phyloP scores from a whole-genome alignment of 2,888 invertebrate species.

The Tetrapedia diversipes region DNA sequence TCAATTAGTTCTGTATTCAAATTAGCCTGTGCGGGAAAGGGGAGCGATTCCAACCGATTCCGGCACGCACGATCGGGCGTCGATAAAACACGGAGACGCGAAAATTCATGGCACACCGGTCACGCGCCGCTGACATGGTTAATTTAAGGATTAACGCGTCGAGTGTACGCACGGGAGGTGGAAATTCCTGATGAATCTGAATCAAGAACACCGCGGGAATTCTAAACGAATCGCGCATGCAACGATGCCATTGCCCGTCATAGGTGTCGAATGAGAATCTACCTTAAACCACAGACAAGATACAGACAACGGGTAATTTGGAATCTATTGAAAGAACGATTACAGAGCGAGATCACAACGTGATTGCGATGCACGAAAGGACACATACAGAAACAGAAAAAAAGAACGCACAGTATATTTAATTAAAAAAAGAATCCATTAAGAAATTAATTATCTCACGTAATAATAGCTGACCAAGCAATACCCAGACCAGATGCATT shows the following conservation, averaged over 20 bases:
- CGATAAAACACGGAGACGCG: constrained; percentile 38
- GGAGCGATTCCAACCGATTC: constrained; percentile 15
- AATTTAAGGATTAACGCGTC: constrained; percentile 57
- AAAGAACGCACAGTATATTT: too few species aligned
- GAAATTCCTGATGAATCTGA: constrained; percentile 6
- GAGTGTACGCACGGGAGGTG: neutral
- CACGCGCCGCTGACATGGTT: constrained; percentile 48
- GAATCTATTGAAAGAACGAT: too few species aligned
- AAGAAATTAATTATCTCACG: too few species aligned
- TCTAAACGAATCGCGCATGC: neutral
- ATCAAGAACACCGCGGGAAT: neutral
- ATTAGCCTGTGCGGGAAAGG: constrained; percentile 50
- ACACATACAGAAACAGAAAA: too few species aligned
- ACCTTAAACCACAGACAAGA: too few species aligned
- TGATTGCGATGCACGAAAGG: too few species aligned
- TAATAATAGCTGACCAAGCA: too few species aligned
- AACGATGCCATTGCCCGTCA: neutral
- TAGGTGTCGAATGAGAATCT: too few species aligned
- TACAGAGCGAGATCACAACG: too few species aligned
- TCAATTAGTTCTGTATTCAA: constrained; percentile 72
- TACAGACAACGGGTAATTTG: too few species aligned
- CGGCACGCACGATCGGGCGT: constrained; percentile 37
- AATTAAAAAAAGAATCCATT: too few species aligned
- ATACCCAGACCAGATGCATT: too few species aligned
- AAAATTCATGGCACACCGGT: constrained; percentile 54